These are phyloP conservation scores for Sebastes aleutianus DNA, from an alignment of 2,797 vertebrate genomes.

Conservation along the genomic window DNA sequence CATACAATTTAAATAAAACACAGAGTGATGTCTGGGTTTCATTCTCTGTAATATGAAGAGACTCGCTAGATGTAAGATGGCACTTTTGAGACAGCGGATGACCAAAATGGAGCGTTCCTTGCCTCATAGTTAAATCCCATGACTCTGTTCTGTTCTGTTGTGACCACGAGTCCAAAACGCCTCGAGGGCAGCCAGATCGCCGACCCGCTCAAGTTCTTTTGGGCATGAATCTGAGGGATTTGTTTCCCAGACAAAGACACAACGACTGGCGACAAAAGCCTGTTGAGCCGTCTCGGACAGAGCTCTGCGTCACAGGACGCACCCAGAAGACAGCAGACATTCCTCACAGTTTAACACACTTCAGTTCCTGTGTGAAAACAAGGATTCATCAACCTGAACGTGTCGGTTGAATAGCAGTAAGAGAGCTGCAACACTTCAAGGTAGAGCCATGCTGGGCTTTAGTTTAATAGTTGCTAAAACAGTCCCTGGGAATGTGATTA, in stretches of 20 bases:
- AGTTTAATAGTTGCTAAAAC: neutral
- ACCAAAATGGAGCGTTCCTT: neutral
- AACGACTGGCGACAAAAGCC: constrained; percentile 20
- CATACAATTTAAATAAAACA: neutral
- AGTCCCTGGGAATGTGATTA: neutral
- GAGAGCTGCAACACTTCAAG: neutral
- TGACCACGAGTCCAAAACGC: constrained; percentile 14
- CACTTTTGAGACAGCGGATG: constrained; percentile 5
- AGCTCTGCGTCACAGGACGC: constrained; percentile 15
- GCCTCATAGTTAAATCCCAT: constrained; percentile 19
- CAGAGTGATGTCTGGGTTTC: neutral
- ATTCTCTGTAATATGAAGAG: neutral
- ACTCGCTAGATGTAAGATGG: neutral
- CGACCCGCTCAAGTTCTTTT: neutral
- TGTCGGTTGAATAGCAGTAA: neutral
- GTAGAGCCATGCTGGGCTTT: neutral
- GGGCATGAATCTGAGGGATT: constrained; percentile 35
- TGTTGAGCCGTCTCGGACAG: constrained; percentile 9
- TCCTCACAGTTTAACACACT: constrained; percentile 28
- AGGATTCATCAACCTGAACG: neutral
- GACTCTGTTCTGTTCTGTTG: constrained; percentile 19
- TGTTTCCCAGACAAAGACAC: constrained; percentile 25
- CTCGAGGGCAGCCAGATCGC: neutral
- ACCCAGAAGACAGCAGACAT: constrained; percentile 8
- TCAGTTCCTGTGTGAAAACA: constrained; percentile 28